Conservation (phyloP, 1,140 invertebrate genomes). For the Heterodera carotae region DNA sequence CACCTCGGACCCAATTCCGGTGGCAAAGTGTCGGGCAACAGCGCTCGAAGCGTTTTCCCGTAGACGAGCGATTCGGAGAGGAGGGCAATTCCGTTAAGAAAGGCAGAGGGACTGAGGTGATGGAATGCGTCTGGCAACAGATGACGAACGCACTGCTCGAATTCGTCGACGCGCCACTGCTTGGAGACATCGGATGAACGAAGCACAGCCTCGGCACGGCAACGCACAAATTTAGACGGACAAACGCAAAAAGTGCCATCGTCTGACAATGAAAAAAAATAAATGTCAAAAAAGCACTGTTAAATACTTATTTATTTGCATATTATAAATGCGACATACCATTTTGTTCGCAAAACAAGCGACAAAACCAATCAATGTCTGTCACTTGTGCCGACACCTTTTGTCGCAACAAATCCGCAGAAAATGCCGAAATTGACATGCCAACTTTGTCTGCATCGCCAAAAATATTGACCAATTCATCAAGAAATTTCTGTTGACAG, state of each 20-base stretch:
- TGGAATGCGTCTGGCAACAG: neutral
- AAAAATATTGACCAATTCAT: neutral
- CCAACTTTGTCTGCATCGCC: neutral
- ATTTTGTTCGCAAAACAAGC: neutral
- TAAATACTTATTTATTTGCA: neutral
- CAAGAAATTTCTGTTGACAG: neutral
- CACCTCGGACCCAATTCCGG: neutral
- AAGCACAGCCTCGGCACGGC: neutral
- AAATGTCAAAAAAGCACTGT: neutral
- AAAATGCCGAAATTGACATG: neutral
- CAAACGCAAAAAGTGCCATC: conserved; percentile 3
- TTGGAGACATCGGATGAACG: neutral
- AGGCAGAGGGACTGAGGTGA: neutral
- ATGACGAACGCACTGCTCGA: neutral
- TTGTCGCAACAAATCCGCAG: neutral
- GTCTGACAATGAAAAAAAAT: neutral
- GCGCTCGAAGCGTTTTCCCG: neutral
- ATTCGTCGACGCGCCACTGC: neutral
- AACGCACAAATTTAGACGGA: neutral
- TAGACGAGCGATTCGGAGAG: conserved; percentile 10
- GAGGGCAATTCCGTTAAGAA: neutral
- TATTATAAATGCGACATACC: too few relatives aligned
- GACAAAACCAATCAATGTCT: neutral
- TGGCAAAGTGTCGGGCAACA: neutral
- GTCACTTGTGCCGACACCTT: neutral